Percentiles rank a stretch among this genome's conserved stretches.
These are phyloP conservation scores for Semicossyphus pulcher DNA, from an alignment of 2,113 vertebrate species.

Conservation along the genomic window DNA sequence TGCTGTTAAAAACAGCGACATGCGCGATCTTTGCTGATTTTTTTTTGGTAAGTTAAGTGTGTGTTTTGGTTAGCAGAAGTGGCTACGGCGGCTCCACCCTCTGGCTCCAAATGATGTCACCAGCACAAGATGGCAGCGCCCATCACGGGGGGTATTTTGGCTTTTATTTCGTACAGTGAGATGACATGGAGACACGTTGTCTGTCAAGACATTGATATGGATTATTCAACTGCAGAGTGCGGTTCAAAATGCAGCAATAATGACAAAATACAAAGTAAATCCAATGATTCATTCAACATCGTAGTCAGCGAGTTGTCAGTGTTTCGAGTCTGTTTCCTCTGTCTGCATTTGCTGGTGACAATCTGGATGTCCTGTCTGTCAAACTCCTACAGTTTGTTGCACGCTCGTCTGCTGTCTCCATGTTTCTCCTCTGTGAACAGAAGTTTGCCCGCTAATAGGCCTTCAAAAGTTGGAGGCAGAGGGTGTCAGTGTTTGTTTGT, in stretches of 20 bases:
- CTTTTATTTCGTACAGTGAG: too few species aligned
- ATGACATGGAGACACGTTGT: too few species aligned
- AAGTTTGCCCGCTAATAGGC: conserved; percentile 21
- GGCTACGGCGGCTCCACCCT: too few species aligned
- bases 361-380: conserved; percentile 13
- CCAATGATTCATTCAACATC: not conserved
- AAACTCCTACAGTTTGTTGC: conserved; percentile 14
- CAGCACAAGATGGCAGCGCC: too few species aligned
- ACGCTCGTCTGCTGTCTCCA: not conserved
- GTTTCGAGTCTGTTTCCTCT: not conserved
- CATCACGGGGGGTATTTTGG: too few species aligned
- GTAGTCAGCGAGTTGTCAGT: not conserved
- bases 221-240: too few species aligned
- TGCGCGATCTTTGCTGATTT: too few species aligned
- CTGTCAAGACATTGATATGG: too few species aligned
- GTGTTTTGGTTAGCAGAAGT: too few species aligned
- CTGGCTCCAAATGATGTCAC: too few species aligned
- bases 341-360: not conserved
- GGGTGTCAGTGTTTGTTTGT: conserved; percentile 11
- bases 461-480: conserved; percentile 13
- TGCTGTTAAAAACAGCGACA: too few species aligned
- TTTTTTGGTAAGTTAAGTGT: too few species aligned
- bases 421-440: conserved; percentile 20
- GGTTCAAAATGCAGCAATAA: not conserved
- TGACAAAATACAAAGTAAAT: not conserved